Percentiles rank a stretch among this genome's conserved stretches.
phyloP scores from a whole-genome alignment of 2,888 invertebrate genomes.

The Leptinotarsa haldemani region DNA sequence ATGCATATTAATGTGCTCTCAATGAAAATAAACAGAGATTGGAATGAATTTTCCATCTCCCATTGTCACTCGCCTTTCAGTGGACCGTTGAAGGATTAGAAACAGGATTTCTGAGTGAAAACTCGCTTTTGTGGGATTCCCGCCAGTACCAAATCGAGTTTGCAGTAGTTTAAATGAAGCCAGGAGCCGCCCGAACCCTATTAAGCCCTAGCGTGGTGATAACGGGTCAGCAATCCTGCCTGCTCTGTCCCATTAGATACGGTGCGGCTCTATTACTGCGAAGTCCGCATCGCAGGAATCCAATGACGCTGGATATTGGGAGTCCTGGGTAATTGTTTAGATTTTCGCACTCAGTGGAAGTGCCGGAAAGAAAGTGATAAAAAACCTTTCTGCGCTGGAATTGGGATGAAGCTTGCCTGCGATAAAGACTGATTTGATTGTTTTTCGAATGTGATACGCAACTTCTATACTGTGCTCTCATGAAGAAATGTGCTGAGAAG shows the following conservation, averaged over 20 bases:
- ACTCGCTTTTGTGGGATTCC: constrained; percentile 58
- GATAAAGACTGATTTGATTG: background rate
- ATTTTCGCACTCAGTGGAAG: constrained; percentile 12
- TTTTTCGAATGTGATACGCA: background rate
- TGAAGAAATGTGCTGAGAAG: no score
- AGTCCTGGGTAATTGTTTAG: constrained; percentile 9
- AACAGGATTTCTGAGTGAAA: constrained; percentile 58
- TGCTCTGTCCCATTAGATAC: constrained; percentile 61
- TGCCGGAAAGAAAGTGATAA: background rate
- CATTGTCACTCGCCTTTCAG: constrained; percentile 39
- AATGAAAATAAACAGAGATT: constrained; percentile 53
- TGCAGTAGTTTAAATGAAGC: constrained; percentile 58
- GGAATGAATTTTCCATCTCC: constrained; percentile 45
- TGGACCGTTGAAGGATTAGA: constrained; percentile 52
- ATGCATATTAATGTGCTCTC: constrained; percentile 48
- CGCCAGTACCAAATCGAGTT: constrained; percentile 57
- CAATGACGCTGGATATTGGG: constrained; percentile 22
- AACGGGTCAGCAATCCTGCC: constrained; percentile 62
- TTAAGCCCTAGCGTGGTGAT: constrained; percentile 59
- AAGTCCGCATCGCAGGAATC: constrained; percentile 29
- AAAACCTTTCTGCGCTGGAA: background rate
- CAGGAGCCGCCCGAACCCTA: constrained; percentile 57
- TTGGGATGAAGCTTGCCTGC: background rate
- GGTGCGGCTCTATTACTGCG: constrained; percentile 56
- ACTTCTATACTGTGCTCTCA: background rate